phyloP scores from a whole-genome alignment of 1,140 invertebrate species.

The Whitmania pigra region DNA sequence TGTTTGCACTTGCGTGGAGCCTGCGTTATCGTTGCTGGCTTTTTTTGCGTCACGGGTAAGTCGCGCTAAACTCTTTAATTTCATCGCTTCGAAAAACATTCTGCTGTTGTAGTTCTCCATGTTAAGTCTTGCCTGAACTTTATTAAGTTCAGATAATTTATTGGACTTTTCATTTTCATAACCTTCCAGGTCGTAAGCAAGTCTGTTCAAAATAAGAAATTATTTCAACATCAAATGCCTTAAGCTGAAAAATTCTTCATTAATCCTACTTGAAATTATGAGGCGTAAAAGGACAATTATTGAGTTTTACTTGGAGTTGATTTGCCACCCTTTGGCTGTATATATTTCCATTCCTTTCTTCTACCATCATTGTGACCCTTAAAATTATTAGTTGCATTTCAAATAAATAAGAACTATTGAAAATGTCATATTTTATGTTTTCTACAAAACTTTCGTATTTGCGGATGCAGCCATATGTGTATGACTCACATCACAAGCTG shows the following conservation, averaged over 20 bases:
- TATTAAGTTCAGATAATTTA: background rate
- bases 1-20: background rate
- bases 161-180: conserved; percentile 9
- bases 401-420: background rate
- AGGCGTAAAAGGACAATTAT: conserved; percentile 6
- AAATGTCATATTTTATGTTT: too few relatives aligned
- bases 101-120: background rate
- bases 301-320: conserved; percentile 2
- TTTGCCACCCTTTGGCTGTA: conserved; percentile 6
- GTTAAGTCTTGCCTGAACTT: background rate
- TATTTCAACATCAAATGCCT: background rate
- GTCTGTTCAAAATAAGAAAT: background rate
- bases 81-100: conserved; percentile 10
- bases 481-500: too few relatives aligned
- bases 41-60: background rate
- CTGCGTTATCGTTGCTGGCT: background rate
- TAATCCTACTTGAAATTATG: conserved; percentile 10
- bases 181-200: conserved; percentile 3
- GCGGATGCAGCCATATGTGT: too few relatives aligned
- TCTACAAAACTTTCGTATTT: too few relatives aligned
- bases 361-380: conserved; percentile 1
- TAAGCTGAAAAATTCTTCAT: background rate
- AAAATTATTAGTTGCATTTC: conserved; percentile 8
- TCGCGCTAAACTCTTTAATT: background rate
- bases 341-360: conserved; percentile 8